These are phyloP conservation scores for Pachypanchax playfairii DNA, from an alignment of 2,113 vertebrate species.

Conservation along the genomic window DNA sequence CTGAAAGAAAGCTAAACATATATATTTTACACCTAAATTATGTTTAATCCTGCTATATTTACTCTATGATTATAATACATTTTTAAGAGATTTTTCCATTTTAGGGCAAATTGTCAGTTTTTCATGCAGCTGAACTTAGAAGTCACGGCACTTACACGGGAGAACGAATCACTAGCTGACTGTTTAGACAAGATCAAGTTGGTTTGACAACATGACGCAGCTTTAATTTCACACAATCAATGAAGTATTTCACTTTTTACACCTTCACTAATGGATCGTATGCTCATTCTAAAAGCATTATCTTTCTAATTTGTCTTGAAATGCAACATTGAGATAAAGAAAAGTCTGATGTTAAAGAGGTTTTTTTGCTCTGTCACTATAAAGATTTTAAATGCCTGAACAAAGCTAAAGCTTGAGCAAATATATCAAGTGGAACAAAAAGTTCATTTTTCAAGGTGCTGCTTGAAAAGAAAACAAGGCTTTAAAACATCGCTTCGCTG, in stretches of 20 bases:
- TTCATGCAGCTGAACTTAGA: conserved; percentile 15
- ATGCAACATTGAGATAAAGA: background rate
- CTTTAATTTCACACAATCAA: background rate
- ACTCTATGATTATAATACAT: conserved; percentile 22
- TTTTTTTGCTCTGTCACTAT: background rate
- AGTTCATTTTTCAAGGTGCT: conserved; percentile 1
- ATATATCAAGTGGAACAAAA: background rate
- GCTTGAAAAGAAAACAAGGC: conserved; percentile 17
- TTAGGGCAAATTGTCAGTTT: conserved; percentile 28
- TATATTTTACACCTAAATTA: conserved; percentile 32
- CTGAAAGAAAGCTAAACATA: conserved; percentile 23
- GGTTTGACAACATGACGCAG: conserved; percentile 2
- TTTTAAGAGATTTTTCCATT: conserved; percentile 37
- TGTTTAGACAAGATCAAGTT: conserved; percentile 11
- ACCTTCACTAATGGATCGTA: background rate
- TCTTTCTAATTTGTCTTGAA: background rate
- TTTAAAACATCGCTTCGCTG: conserved; percentile 8
- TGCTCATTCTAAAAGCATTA: background rate
- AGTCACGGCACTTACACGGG: conserved; percentile 1
- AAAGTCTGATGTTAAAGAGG: background rate
- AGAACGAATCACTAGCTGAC: conserved; percentile 4
- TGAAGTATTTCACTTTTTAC: background rate
- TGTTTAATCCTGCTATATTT: conserved; percentile 30
- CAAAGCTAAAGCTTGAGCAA: background rate
- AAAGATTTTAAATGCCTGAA: background rate